These are phyloP conservation scores for Apaloderma vittatum DNA, from an alignment of 2,113 vertebrate genomes.

Conservation along the genomic window DNA sequence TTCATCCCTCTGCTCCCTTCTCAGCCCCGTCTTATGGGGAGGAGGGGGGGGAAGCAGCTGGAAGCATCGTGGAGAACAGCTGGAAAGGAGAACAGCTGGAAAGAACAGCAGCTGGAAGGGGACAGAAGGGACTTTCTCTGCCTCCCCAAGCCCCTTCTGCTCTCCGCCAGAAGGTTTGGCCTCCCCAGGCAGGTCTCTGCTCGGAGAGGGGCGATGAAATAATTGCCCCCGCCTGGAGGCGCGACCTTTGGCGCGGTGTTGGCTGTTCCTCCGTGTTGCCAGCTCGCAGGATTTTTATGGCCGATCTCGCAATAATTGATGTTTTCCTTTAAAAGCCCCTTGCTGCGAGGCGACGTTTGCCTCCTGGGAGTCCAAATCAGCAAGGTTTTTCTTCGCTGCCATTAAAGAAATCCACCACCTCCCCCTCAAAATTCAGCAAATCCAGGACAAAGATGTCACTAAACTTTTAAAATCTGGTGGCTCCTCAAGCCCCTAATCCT, in stretches of 20 bases:
- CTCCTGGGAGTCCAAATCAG: neutral
- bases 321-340: conserved; percentile 27
- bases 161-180: neutral
- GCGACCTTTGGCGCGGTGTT: neutral
- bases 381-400: rapidly evolving
- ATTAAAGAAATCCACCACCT: neutral
- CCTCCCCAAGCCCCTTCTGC: neutral
- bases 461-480: neutral
- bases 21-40: rapidly evolving
- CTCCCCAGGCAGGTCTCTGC: neutral
- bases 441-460: rapidly evolving
- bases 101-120: conserved; percentile 29
- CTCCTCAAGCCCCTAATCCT: neutral
- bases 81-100: conserved; percentile 19
- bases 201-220: neutral
- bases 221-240: neutral
- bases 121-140: neutral
- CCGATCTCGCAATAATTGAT: conserved; percentile 52
- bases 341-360: neutral
- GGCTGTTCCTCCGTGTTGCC: neutral
- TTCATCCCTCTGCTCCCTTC: neutral
- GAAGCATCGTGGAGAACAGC: neutral
- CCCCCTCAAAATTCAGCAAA: neutral
- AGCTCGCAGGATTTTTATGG: neutral
- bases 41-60: neutral